Evolutionary conservation across 2,113 vertebrate genomes (phyloP).

Genomic region (Limnothrissa miodon): DNA sequence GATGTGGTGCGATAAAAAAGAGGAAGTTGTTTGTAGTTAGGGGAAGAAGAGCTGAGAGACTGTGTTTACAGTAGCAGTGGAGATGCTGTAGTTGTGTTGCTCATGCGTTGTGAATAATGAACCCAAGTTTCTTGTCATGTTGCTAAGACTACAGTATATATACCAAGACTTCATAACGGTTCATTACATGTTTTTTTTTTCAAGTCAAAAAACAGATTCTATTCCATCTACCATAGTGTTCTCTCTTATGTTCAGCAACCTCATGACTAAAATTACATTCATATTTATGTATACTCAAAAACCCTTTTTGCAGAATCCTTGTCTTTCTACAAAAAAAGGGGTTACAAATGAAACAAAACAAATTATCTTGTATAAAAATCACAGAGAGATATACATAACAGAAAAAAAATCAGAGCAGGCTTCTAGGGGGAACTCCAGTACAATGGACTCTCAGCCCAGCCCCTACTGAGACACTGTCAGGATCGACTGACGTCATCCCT

Average conservation of each 20-base stretch:
- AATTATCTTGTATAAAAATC: constrained; percentile 62
- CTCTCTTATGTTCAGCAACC: constrained; percentile 67
- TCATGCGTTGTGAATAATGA: constrained; percentile 79
- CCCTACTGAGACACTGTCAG: constrained; percentile 43
- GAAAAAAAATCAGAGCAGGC: constrained; percentile 57
- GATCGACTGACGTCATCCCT: constrained; percentile 49
- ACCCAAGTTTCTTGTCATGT: constrained; percentile 76
- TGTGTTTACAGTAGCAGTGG: constrained; percentile 53
- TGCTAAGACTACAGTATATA: constrained; percentile 80
- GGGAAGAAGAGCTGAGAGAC: constrained; percentile 58
- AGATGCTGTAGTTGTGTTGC: constrained; percentile 73
- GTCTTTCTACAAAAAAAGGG: constrained; percentile 66
- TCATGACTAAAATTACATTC: constrained; percentile 80
- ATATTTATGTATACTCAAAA: constrained; percentile 67
- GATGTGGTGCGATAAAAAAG: constrained; percentile 40
- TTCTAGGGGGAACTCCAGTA: constrained; percentile 56
- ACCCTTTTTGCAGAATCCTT: constrained; percentile 62
- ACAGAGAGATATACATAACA: constrained; percentile 56
- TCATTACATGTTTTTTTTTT: constrained; percentile 73
- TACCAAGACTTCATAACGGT: constrained; percentile 73
- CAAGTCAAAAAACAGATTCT: constrained; percentile 68
- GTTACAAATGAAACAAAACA: constrained; percentile 62
- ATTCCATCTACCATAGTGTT: constrained; percentile 70
- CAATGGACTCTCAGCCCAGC: constrained; percentile 55
- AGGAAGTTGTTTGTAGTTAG: constrained; percentile 40